A percentile compares a stretch with the other conserved stretches of the same genome.
These are phyloP conservation scores for Tricholaema leucomelas DNA, from an alignment of 2,113 vertebrate species.

Conservation along the genomic window DNA sequence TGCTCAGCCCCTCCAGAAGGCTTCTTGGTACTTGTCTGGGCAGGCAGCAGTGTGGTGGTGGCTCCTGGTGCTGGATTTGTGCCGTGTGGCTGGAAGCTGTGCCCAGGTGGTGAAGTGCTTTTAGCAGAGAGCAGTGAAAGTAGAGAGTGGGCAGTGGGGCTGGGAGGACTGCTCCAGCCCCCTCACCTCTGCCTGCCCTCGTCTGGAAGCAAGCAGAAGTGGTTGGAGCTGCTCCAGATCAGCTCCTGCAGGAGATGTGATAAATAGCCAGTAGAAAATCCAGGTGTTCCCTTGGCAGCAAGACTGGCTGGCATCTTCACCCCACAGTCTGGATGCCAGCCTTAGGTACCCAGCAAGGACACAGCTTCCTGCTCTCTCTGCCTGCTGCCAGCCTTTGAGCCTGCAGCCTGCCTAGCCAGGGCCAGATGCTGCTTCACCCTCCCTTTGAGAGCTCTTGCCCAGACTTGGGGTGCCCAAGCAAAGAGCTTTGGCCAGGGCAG, in stretches of 20 bases:
- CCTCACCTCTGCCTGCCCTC: background rate
- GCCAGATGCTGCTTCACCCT: background rate
- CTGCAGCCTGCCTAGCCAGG: background rate
- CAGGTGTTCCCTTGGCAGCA: background rate
- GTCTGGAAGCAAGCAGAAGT: background rate
- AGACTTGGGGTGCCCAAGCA: background rate
- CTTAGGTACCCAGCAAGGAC: rapidly evolving
- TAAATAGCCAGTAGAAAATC: background rate
- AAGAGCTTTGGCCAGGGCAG: background rate
- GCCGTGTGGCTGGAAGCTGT: rapidly evolving
- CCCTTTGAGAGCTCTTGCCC: background rate
- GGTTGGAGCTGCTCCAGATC: background rate
- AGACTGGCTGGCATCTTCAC: background rate
- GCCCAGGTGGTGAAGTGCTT: background rate
- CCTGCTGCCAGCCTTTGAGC: background rate
- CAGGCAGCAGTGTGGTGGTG: rapidly evolving
- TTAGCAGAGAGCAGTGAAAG: background rate
- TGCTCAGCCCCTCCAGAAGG: background rate
- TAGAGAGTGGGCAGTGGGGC: background rate
- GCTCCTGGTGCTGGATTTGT: background rate
- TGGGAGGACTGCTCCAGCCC: background rate
- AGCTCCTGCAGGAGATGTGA: background rate
- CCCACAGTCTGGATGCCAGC: rapidly evolving
- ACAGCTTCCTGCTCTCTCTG: background rate
- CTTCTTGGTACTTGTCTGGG: background rate